Evolutionary conservation across 2,797 vertebrate genomes (phyloP).

Genomic region (Falco novaeseelandiae): DNA sequence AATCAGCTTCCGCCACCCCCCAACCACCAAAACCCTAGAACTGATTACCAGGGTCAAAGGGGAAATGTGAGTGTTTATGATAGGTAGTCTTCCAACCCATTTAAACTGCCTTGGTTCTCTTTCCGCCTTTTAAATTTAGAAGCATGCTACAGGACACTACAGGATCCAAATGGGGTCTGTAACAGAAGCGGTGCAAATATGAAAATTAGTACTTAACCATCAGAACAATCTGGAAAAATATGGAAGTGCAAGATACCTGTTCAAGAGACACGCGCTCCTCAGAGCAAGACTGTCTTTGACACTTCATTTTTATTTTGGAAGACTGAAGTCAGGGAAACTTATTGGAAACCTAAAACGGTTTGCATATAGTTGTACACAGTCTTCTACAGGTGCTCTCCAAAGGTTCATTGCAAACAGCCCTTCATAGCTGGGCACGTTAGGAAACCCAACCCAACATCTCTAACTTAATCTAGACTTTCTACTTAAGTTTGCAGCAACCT

Average conservation of each 20-base stretch:
- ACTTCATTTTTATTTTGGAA: not conserved
- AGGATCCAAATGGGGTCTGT: conserved; percentile 34
- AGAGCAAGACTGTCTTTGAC: not conserved
- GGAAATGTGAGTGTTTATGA: conserved; percentile 37
- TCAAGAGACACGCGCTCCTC: not conserved
- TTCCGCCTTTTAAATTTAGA: conserved; percentile 44
- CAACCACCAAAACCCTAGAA: conserved; percentile 7
- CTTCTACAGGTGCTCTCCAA: not conserved
- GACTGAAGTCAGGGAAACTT: not conserved
- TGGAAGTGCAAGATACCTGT: not conserved
- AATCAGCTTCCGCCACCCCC: not conserved
- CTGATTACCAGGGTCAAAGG: conserved; percentile 39
- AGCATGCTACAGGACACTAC: conserved; percentile 41
- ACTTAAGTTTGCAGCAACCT: not conserved
- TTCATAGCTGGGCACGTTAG: no score
- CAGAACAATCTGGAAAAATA: conserved; percentile 15
- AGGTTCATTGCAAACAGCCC: not conserved
- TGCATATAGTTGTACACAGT: not conserved
- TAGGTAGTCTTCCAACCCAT: conserved; percentile 36
- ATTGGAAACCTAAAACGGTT: not conserved
- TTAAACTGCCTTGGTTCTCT: conserved; percentile 46
- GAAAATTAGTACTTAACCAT: conserved; percentile 27
- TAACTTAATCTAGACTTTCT: not conserved
- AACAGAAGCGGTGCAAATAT: conserved; percentile 24
- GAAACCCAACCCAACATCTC: not conserved